Evolutionary conservation across 2,888 invertebrate species (phyloP), one percentile per base, ranked within the genome.

Genomic region (Hyppa rectilinea): DNA sequence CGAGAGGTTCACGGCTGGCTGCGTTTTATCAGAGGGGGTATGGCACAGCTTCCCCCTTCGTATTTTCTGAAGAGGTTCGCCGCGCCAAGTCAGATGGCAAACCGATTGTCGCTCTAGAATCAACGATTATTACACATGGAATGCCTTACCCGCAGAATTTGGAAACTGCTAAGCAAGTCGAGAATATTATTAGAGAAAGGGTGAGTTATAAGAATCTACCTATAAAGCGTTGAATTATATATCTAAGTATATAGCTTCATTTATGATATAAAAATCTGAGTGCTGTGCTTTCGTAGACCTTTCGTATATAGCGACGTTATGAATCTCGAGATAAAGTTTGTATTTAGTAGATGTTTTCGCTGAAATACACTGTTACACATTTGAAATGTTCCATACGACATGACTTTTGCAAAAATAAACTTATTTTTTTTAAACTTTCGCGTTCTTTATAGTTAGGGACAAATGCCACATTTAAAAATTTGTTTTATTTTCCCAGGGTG

Each of bases 91-190:
- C 93, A 64, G 92, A 95, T 58, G 94, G 96, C 38, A 94, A 96
- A 80, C 98, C 99, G 12, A 96, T 99, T 73, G 99, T 99, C 26
- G 99, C 99, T 2, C 95, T 99, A 82, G 99, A 99, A 96, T 99
- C 99, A 10, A 99, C 99, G 1, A 99, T 99, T 78, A 98, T 99
- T 75, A 99, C 99, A 1, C 99, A 99, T 94, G 99, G 99, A 52
- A 98, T 99, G 98, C 99, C 99, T 0, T 98, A 97, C 93, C 99
- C 99, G 0, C 96, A 98, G 63, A 99, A 99, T 94, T 94, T 99
- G 60, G 96, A 98, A 82, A 99, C 99, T 43, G 99, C 99, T 6
- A 73, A 97, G 50, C 96, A 97, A 88, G 98, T 99, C 1, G 99
- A 99, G 93, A 94, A 97, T 63, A 97, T 98, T 74, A 97, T 99